These are phyloP conservation scores for Embidobia sp. DNA, from an alignment of 2,888 invertebrate species.

Conservation along the genomic window DNA sequence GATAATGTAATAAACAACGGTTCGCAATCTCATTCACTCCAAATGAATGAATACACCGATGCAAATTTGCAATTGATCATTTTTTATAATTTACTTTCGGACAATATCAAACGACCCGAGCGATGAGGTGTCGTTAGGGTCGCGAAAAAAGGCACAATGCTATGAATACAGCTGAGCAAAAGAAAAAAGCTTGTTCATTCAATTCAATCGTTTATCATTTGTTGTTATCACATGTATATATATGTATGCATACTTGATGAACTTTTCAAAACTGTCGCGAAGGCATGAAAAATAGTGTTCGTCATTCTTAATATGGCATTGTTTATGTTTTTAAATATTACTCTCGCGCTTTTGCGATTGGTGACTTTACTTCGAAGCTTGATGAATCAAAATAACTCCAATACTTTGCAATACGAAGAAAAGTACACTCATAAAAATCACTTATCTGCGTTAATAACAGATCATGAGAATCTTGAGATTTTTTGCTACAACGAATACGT, in stretches of 20 bases:
- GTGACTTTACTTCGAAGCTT: too few species aligned
- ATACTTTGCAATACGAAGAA: too few species aligned
- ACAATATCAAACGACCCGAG: constrained; percentile 47
- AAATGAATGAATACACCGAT: constrained; percentile 33
- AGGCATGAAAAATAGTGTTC: constrained; percentile 47
- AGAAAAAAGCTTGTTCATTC: constrained; percentile 17
- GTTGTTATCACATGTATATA: constrained; percentile 33
- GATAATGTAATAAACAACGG: constrained; percentile 14
- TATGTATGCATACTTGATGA: constrained; percentile 31
- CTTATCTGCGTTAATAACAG: too few species aligned
- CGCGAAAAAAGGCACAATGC: constrained; percentile 62
- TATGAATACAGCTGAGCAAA: constrained; percentile 54
- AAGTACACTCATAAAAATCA: too few species aligned
- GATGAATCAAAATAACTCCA: too few species aligned
- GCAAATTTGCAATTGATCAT: constrained; percentile 46
- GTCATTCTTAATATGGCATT: constrained; percentile 25
- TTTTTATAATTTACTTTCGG: constrained; percentile 55
- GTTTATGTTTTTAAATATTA: constrained; percentile 27
- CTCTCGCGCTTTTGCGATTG: too few species aligned
- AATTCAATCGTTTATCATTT: constrained; percentile 35
- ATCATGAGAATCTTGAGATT: too few species aligned
- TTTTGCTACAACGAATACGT: too few species aligned
- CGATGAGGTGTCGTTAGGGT: background rate
- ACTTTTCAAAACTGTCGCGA: constrained; percentile 22
- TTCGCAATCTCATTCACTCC: constrained; percentile 18